Base-by-base conservation (phyloP, 2,888 invertebrate genomes). In the Lacanobia wlatinum region DNA sequence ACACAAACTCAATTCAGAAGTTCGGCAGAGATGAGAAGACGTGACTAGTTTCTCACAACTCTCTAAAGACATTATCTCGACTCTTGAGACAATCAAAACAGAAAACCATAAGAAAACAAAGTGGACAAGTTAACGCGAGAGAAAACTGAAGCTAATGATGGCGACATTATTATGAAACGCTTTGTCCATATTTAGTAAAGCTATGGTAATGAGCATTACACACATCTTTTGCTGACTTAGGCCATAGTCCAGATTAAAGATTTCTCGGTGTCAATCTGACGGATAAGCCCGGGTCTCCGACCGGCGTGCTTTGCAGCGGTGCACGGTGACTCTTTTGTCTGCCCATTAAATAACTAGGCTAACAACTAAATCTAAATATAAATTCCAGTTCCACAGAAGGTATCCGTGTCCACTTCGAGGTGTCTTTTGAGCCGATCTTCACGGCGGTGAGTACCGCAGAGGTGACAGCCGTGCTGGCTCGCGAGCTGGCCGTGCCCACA, bases 391-490 rank as follows among this genome's bases (percentile, higher is more conserved):
- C 90, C 40, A 90, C 90, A 53, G 97, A 97, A 73, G 98, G 98
- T 77, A 96, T 98, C 67, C 97, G 98, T 62, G 98, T 99, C 0
- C 98, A 98, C 90, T 98, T 99, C 90, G 98, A 98, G 90, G 96
- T 98, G 68, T 97, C 98, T 69, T 98, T 99, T 87, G 98, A 98
- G 94, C 98, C 98, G 0, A 97, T 97, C 77, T 97, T 97, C 84
- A 97, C 97, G 18, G 95, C 97, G 1, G 97, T 98, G 40, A 96
- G 96, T 74, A 97, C 97, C 0, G 93, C 96, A 0, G 98, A 98
- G 84, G 96, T 98, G 21, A 93, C 97, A 68, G 96, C 97, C 0
- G 97, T 98, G 28, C 94, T 98, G 65, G 92, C 96, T 18, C 96
- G 97, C 18, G 98, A 98, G 88, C 96, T 98, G 40, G 78, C 80